Evolutionary conservation across 37 sponge, comb jelly and placozoan species (phyloP).

Genomic region (Beroe forskalii): DNA sequence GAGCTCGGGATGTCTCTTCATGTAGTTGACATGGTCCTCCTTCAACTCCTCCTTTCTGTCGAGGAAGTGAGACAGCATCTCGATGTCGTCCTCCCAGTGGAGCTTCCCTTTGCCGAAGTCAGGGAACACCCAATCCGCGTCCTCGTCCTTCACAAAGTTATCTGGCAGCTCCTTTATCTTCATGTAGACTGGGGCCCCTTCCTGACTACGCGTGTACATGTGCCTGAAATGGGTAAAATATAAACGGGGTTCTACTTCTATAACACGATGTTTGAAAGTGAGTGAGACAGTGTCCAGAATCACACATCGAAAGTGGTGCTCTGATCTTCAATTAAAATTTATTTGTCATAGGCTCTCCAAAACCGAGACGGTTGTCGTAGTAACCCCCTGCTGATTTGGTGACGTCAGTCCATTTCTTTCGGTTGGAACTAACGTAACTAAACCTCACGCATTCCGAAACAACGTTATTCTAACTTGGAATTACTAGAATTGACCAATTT

Average conservation of each 20-base stretch:
- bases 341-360: too few species aligned
- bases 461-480: too few species aligned
- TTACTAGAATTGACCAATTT: too few species aligned
- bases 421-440: too few species aligned
- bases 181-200: constrained; percentile 44
- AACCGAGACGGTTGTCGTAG: too few species aligned
- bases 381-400: too few species aligned
- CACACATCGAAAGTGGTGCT: too few species aligned
- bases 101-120: constrained; percentile 71
- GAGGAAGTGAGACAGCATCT: constrained; percentile 85
- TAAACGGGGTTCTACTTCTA: background rate
- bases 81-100: constrained; percentile 91
- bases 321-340: too few species aligned
- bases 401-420: too few species aligned
- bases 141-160: constrained; percentile 48
- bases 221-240: constrained; percentile 46
- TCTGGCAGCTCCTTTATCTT: constrained; percentile 50
- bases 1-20: constrained; percentile 82
- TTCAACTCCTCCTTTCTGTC: constrained; percentile 90
- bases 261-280: background rate
- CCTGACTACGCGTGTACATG: constrained; percentile 52
- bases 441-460: too few species aligned
- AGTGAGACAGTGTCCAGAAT: too few species aligned
- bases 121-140: constrained; percentile 36
- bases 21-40: constrained; percentile 74